Evolutionary conservation across 2,113 vertebrate genomes (phyloP).

Genomic region (Stomatorhinus ivindoensis): DNA sequence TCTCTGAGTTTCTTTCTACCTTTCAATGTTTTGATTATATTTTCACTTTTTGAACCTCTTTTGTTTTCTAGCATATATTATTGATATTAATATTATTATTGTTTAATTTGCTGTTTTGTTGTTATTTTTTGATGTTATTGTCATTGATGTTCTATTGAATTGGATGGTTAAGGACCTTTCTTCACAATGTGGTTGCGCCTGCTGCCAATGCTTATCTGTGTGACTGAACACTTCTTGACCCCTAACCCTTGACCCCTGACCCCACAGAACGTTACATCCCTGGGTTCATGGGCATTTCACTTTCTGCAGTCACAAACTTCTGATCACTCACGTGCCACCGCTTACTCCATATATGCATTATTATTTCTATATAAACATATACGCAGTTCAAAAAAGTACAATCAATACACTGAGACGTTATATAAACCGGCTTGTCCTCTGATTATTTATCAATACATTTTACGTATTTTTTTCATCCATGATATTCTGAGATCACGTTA

Average conservation of each 20-base stretch:
- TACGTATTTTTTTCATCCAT: constrained; percentile 13
- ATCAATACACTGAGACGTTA: constrained; percentile 22
- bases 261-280: constrained; percentile 36
- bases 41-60: constrained; percentile 41
- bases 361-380: constrained; percentile 32
- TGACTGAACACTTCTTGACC: constrained; percentile 59
- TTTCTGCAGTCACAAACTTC: constrained; percentile 45
- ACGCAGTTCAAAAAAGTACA: constrained; percentile 18
- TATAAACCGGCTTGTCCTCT: constrained; percentile 28
- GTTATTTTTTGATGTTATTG: constrained; percentile 30
- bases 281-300: constrained; percentile 33
- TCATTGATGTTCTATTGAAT: constrained; percentile 51
- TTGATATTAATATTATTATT: constrained; percentile 62
- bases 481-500: constrained; percentile 19
- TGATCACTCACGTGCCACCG: constrained; percentile 1
- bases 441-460: constrained; percentile 27
- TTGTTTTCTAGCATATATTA: constrained; percentile 52
- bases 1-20: constrained; percentile 48
- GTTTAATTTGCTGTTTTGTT: constrained; percentile 48
- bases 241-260: constrained; percentile 38
- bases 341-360: background rate
- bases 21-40: constrained; percentile 53
- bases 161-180: constrained; percentile 54
- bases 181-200: constrained; percentile 54
- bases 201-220: constrained; percentile 47